These are phyloP conservation scores for Cenopis cana DNA, from an alignment of 2,888 invertebrate species.

Conservation along the genomic window DNA sequence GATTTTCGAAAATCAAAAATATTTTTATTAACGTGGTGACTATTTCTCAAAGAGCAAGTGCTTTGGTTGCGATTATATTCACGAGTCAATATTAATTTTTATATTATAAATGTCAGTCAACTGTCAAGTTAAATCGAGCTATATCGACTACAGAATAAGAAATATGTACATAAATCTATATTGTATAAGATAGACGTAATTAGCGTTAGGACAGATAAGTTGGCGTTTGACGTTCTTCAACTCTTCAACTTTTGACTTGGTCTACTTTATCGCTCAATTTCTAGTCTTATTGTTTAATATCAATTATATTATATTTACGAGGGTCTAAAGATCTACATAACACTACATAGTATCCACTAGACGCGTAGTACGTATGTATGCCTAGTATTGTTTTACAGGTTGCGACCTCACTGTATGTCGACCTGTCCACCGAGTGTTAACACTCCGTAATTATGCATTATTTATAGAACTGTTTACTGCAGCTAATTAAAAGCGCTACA, in stretches of 20 bases:
- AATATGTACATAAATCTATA: slow-evolving; percentile 37
- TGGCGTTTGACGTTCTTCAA: slow-evolving; percentile 52
- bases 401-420: not conserved
- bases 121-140: slow-evolving; percentile 33
- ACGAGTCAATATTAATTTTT: not conserved
- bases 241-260: slow-evolving; percentile 53
- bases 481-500: no score
- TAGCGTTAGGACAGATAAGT: slow-evolving; percentile 47
- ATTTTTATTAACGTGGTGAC: slow-evolving; percentile 14
- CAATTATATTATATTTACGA: slow-evolving; percentile 8
- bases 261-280: slow-evolving; percentile 66
- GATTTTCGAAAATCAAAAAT: slow-evolving; percentile 23
- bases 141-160: slow-evolving; percentile 27
- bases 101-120: slow-evolving; percentile 19
- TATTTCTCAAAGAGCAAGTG: slow-evolving; percentile 12
- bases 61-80: slow-evolving; percentile 11
- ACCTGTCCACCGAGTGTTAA: not conserved
- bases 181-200: slow-evolving; percentile 43
- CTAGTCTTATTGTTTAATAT: slow-evolving; percentile 64
- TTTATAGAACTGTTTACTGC: not conserved
- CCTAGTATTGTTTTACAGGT: not conserved
- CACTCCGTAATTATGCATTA: not conserved
- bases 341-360: not conserved
- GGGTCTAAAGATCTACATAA: not conserved
- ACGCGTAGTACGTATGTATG: not conserved